A percentile compares a stretch with the other conserved stretches of the same genome.
phyloP scores from a whole-genome alignment of 2,113 vertebrate genomes.

The Aphelocoma coerulescens region DNA sequence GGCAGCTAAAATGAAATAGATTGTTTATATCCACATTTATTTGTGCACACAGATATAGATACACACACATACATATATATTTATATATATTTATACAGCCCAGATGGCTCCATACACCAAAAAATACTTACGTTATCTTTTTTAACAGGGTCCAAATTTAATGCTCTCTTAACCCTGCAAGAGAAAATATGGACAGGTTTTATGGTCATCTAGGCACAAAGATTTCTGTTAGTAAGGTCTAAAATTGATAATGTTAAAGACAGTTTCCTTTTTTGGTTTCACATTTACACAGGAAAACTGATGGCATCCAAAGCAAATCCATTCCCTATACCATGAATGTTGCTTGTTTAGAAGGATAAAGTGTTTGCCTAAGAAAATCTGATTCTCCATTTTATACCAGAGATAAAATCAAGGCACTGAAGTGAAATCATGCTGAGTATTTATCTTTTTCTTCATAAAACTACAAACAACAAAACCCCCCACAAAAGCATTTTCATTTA shows the following conservation, averaged over 20 bases:
- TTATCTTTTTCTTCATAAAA: background rate
- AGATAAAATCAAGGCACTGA: slow-evolving; percentile 3
- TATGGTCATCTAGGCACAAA: background rate
- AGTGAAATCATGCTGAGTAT: background rate
- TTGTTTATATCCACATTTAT: background rate
- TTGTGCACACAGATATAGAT: background rate
- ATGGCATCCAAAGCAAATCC: background rate
- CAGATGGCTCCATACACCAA: background rate
- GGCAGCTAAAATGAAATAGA: background rate
- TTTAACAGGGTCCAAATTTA: slow-evolving; percentile 60
- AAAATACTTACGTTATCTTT: slow-evolving; percentile 73
- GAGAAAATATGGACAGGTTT: slow-evolving; percentile 48
- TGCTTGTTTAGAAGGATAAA: background rate
- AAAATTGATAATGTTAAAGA: background rate
- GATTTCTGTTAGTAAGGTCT: background rate
- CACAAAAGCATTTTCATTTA: background rate
- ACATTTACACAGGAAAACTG: background rate
- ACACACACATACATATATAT: background rate
- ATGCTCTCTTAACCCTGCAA: slow-evolving; percentile 78
- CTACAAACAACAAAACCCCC: background rate
- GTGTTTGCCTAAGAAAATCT: slow-evolving; percentile 7
- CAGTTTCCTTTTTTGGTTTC: background rate
- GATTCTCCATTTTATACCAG: background rate
- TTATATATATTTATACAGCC: background rate
- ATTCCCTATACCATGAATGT: background rate